These are phyloP conservation scores for Lepidochitona cinerea DNA, from an alignment of 2,888 invertebrate genomes.

Conservation along the genomic window DNA sequence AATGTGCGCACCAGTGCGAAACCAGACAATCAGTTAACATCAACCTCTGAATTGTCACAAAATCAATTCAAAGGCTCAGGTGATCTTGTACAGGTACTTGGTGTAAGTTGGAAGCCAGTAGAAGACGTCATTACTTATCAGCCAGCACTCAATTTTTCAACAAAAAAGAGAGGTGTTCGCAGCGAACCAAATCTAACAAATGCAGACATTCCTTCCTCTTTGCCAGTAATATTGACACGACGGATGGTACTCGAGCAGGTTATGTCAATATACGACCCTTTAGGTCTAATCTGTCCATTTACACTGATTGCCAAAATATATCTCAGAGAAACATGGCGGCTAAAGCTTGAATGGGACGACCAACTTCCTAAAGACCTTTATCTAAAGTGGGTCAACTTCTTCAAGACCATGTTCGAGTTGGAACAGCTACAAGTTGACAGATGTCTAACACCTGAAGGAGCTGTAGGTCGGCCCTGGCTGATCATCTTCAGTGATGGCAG, in stretches of 20 bases:
- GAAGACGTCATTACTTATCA: conserved; percentile 7
- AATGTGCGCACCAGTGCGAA: not conserved
- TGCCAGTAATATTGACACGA: not conserved
- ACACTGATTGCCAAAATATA: conserved; percentile 8
- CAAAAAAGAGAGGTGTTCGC: not conserved
- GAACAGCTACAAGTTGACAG: conserved; percentile 1
- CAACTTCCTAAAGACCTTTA: not conserved
- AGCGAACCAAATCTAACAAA: not conserved
- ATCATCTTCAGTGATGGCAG: conserved; percentile 8
- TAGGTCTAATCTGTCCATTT: conserved; percentile 8
- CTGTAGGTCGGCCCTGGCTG: conserved; percentile 1
- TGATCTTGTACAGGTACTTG: not conserved
- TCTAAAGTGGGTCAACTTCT: not conserved
- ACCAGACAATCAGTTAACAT: not conserved
- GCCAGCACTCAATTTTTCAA: conserved; percentile 5
- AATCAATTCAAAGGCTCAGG: not conserved
- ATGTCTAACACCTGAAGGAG: not conserved
- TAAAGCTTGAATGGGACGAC: conserved; percentile 14
- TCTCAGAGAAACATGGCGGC: conserved; percentile 5
- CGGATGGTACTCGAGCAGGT: not conserved
- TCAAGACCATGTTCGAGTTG: conserved; percentile 9
- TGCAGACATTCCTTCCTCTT: not conserved
- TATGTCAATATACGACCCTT: conserved; percentile 7
- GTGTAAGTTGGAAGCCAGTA: not conserved
- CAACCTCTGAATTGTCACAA: not conserved